Conservation (phyloP, 2,888 invertebrate species). For the Flabesymbios commensalis region DNA sequence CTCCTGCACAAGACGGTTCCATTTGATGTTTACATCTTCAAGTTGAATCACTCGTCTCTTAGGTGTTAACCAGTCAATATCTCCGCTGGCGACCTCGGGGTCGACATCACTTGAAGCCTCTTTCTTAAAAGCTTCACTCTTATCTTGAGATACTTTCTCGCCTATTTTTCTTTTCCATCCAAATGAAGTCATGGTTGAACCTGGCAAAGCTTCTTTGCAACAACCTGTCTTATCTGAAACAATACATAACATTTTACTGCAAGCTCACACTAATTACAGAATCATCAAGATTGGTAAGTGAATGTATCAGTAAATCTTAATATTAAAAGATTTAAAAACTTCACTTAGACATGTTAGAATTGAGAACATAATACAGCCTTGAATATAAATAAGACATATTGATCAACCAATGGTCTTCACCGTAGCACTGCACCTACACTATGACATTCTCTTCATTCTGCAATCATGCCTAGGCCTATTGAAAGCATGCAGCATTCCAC, state of each 20-base stretch:
- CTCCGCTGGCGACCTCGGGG: slow-evolving; percentile 34
- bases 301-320: too few relatives aligned
- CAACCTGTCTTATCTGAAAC: not conserved
- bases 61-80: slow-evolving; percentile 52
- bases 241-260: not conserved
- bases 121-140: slow-evolving; percentile 43
- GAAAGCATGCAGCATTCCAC: too few relatives aligned
- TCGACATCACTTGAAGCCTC: slow-evolving; percentile 44
- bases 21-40: slow-evolving; percentile 53
- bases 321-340: too few relatives aligned
- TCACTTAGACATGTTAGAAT: too few relatives aligned
- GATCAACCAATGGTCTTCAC: too few relatives aligned
- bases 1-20: slow-evolving; percentile 50
- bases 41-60: slow-evolving; percentile 39
- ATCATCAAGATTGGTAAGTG: not conserved
- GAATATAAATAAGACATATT: too few relatives aligned
- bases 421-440: too few relatives aligned
- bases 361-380: too few relatives aligned
- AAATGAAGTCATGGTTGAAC: slow-evolving; percentile 41
- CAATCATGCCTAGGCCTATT: too few relatives aligned
- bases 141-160: slow-evolving; percentile 41
- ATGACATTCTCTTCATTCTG: too few relatives aligned
- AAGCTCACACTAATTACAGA: not conserved
- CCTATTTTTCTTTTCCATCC: slow-evolving; percentile 58
- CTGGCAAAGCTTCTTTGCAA: not conserved